phyloP scores from a whole-genome alignment of 1,140 invertebrate species.

The Reticulitermes speratus region DNA sequence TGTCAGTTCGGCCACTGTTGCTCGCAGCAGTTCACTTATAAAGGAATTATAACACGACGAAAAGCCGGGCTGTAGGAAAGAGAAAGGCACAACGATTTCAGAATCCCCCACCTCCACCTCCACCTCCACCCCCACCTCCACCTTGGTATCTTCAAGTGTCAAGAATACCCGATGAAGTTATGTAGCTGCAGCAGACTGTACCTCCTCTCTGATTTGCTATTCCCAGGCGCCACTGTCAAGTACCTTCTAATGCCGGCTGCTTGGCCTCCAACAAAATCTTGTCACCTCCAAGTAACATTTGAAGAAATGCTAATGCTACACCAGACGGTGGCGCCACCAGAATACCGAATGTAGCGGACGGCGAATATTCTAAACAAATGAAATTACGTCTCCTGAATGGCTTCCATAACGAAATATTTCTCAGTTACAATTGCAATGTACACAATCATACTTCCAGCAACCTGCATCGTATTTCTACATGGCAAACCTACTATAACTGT shows the following conservation, averaged over 20 bases:
- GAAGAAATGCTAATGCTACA: background rate
- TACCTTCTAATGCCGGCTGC: background rate
- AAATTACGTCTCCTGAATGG: background rate
- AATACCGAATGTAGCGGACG: background rate
- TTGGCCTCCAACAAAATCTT: background rate
- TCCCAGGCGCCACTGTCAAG: slow-evolving; percentile 1
- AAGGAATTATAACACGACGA: slow-evolving; percentile 11
- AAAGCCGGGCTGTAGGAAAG: background rate
- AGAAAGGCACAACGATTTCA: background rate
- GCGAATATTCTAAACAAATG: background rate
- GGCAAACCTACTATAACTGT: too few relatives aligned
- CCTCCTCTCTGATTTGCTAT: background rate
- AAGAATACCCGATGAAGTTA: slow-evolving; percentile 10
- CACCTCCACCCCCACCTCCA: too few relatives aligned
- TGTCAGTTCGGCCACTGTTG: background rate
- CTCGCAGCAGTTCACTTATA: background rate
- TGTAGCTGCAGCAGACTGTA: background rate
- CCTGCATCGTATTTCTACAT: too few relatives aligned
- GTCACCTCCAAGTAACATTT: background rate
- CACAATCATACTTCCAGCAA: too few relatives aligned
- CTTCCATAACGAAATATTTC: background rate
- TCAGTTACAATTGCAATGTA: background rate
- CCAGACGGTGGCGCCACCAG: background rate
- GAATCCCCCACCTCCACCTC: background rate
- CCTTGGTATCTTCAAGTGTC: background rate